Conservation (phyloP, 2,888 invertebrate species). For the Cephus nigrinus region DNA sequence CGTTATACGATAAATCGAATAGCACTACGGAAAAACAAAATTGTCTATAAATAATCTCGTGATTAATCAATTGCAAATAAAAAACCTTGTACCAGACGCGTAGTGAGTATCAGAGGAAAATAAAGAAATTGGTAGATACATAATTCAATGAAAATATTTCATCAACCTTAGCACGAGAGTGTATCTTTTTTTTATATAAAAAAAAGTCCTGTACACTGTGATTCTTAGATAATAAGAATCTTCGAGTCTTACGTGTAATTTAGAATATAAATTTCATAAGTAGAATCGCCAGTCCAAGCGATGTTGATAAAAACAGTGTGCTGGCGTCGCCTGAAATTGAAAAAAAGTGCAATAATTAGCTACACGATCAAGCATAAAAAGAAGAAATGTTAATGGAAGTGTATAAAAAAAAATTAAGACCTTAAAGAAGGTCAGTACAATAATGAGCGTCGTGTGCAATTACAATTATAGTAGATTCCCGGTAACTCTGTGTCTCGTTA, state of each 20-base stretch:
- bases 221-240: neutral
- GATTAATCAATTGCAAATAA: neutral
- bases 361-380: neutral
- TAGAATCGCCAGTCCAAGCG: neutral
- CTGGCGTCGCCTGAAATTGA: neutral
- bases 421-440: neutral
- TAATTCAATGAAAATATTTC: neutral
- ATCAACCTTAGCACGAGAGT: neutral
- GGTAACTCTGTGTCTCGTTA: no score
- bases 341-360: neutral
- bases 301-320: neutral
- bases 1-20: no score
- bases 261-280: neutral
- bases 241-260: neutral
- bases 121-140: neutral
- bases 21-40: neutral
- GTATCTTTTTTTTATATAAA: neutral
- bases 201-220: neutral
- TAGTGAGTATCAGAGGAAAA: neutral
- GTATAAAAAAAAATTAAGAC: neutral
- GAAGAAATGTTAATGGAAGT: neutral
- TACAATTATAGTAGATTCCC: no score
- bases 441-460: no score
- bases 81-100: neutral
- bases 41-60: neutral